phyloP scores from a whole-genome alignment of 2,113 vertebrate species.

The Syrmaticus mikado region DNA sequence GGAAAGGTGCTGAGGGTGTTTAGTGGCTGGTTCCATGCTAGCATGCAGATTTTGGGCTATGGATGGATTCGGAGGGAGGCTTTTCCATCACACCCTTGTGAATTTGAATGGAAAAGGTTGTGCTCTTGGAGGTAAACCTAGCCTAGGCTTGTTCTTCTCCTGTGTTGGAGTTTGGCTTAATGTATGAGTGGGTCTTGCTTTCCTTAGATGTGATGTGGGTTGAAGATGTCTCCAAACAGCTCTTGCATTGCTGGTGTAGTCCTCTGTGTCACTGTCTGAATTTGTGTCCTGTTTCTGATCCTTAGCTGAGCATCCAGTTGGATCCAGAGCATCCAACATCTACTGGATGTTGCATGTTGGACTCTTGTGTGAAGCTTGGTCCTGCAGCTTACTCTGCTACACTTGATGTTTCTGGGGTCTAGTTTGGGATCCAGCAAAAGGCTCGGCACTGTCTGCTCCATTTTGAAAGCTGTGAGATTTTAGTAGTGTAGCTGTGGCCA shows the following conservation, averaged over 20 bases:
- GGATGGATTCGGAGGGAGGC: background rate
- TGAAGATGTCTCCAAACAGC: background rate
- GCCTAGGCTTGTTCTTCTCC: background rate
- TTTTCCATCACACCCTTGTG: background rate
- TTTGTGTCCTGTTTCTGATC: rapidly evolving
- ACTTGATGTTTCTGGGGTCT: background rate
- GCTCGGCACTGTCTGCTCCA: rapidly evolving
- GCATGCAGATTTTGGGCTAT: background rate
- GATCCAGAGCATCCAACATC: no score
- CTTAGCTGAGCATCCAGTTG: background rate
- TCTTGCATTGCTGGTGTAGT: background rate
- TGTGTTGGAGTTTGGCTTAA: background rate
- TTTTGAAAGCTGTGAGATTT: background rate
- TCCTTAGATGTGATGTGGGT: rapidly evolving
- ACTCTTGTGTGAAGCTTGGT: background rate
- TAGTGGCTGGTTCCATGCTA: background rate
- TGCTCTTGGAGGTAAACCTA: background rate
- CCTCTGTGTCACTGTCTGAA: background rate
- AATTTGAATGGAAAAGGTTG: background rate
- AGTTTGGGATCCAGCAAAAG: background rate
- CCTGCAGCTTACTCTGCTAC: background rate
- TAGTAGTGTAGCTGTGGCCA: rapidly evolving
- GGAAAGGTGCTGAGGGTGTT: background rate
- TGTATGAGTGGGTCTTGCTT: background rate
- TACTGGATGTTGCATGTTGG: rapidly evolving